Evolutionary conservation across 2,888 invertebrate genomes (phyloP), one percentile per base, ranked within the genome.

Genomic region (Lepas anatifera): DNA sequence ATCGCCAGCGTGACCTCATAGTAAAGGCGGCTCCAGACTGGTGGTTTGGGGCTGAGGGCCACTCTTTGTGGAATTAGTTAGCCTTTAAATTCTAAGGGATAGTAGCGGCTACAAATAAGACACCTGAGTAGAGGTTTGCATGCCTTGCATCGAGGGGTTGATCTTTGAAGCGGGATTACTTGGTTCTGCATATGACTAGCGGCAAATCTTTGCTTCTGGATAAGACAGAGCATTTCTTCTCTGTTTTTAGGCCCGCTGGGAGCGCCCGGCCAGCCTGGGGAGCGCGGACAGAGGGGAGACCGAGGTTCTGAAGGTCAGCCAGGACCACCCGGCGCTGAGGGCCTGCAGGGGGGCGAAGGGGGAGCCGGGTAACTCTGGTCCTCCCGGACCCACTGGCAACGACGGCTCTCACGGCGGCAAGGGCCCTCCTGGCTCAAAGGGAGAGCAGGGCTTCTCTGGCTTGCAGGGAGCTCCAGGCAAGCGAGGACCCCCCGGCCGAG

Each of bases 391-490:
- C 22, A 71, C 74, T n/a, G 81, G 81, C 67, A 76, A 76, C 1
- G 75, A 75, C 68, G 90, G 90, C 8, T 81, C 83, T 0, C 87
- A 87, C 78, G 90, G 90, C 0, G 87, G 87, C 70, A 84, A 87
- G 72, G 90, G 90, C 32, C 84, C 86, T 72, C 82, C 85, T 74
- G 90, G 91, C 1, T 83, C 85, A 3, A 87, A 88, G 80, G 91
- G 90, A 1, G 89, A 90, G 77, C 85, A 87, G 68, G 90, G 90
- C n/a, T 85, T 86, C 73, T 83, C 87, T 27, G 91, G 91, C 0
- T 80, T 83, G 25, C 83, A 86, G 74, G 91, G 90, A 32, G 76
- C 86, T 1, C 87, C 32, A 22, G 89, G 89, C 25, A 78, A 83
- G 1, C 83, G 88, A 75, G 88, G 88, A 3, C 81, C 82, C 16